Evolutionary conservation across 2,888 invertebrate species (phyloP).

Genomic region (Campaea margaritaria): DNA sequence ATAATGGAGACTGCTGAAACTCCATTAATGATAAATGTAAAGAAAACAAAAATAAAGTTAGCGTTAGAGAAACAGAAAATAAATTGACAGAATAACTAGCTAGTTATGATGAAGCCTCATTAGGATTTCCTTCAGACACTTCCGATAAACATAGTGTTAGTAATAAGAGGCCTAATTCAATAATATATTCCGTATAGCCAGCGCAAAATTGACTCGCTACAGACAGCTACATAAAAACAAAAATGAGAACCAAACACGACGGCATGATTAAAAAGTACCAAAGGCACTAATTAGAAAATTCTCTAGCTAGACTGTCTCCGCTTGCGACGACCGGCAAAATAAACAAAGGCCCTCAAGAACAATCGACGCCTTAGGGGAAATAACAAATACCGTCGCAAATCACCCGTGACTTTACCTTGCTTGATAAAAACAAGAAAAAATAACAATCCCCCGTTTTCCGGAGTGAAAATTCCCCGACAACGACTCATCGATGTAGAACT

Average conservation of each 20-base stretch:
- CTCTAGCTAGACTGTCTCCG: slow-evolving; percentile 24
- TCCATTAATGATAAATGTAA: no score
- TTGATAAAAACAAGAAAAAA: slow-evolving; percentile 55
- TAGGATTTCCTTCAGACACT: no score
- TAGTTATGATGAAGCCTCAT: no score
- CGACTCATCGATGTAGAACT: slow-evolving; percentile 54
- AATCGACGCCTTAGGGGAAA: slow-evolving; percentile 56
- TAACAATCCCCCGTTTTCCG: slow-evolving; percentile 48
- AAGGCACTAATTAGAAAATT: slow-evolving; percentile 47
- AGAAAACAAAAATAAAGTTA: no score
- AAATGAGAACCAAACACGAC: neutral
- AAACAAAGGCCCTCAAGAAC: slow-evolving; percentile 55
- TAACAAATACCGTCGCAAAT: slow-evolving; percentile 68
- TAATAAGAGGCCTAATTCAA: no score
- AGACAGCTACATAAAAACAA: neutral
- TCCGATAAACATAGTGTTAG: no score
- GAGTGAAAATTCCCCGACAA: slow-evolving; percentile 54
- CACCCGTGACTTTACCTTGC: slow-evolving; percentile 60
- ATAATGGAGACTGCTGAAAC: no score
- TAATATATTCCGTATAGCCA: no score
- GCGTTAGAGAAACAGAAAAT: no score
- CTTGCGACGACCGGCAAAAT: slow-evolving; percentile 29
- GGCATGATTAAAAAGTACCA: slow-evolving; percentile 13
- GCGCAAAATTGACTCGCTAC: neutral
- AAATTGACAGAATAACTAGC: no score